Conservation (phyloP, 92 coral and sea anemone species). For the Montipora capitata region DNA sequence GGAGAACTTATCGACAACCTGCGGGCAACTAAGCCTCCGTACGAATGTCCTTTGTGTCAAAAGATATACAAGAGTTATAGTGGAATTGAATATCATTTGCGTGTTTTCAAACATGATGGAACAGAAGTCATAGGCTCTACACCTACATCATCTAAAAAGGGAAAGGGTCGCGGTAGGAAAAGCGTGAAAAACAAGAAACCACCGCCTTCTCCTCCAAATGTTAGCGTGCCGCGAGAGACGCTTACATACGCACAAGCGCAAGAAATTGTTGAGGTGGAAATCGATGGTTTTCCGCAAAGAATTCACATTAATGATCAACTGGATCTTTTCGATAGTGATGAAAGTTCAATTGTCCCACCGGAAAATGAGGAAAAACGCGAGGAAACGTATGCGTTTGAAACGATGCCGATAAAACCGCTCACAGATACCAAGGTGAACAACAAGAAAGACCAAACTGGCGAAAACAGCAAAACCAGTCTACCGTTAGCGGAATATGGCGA, state of each 20-base stretch:
- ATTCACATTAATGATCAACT: slow-evolving; percentile 91
- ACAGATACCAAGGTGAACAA: slow-evolving; percentile 89
- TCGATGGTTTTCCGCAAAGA: slow-evolving; percentile 93
- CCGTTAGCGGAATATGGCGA: slow-evolving; percentile 85
- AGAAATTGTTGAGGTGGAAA: slow-evolving; percentile 97
- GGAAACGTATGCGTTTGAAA: slow-evolving; percentile 64
- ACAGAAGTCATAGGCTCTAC: slow-evolving; percentile 84
- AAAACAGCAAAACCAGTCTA: slow-evolving; percentile 65
- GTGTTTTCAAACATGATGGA: slow-evolving; percentile 97
- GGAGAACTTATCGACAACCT: slow-evolving; percentile 96
- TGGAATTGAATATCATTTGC: slow-evolving; percentile 99
- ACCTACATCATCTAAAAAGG: slow-evolving; percentile 88
- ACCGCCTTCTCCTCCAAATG: slow-evolving; percentile 96
- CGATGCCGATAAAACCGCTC: slow-evolving; percentile 84
- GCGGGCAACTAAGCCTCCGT: slow-evolving; percentile 97
- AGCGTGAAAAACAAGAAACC: slow-evolving; percentile 96
- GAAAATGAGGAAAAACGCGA: slow-evolving; percentile 78
- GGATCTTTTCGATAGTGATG: slow-evolving; percentile 83
- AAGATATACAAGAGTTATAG: slow-evolving; percentile 99
- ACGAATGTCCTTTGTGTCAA: slow-evolving; percentile 99
- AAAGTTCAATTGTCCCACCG: slow-evolving; percentile 52
- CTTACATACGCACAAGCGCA: slow-evolving; percentile 99
- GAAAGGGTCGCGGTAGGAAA: slow-evolving; percentile 90
- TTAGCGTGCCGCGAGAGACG: slow-evolving; percentile 94
- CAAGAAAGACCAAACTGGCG: slow-evolving; percentile 70